phyloP scores from a whole-genome alignment of 2,797 vertebrate genomes.

The Chelidonichthys spinosus region DNA sequence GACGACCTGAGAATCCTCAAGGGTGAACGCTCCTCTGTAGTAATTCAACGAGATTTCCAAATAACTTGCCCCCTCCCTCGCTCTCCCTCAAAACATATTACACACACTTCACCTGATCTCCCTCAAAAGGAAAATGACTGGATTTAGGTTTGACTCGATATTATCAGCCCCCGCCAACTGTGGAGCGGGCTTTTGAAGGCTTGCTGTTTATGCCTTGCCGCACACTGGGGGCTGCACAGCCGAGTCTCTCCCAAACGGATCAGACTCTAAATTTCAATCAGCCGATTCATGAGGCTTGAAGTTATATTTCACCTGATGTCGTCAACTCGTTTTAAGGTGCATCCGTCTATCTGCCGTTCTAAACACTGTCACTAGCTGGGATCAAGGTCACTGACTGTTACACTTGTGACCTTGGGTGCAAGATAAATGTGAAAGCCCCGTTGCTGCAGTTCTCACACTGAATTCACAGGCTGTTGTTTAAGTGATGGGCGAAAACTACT shows the following conservation, averaged over 20 bases:
- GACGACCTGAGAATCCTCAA: conserved; percentile 82
- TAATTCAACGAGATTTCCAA: conserved; percentile 70
- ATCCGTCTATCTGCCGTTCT: conserved; percentile 19
- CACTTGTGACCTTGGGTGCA: conserved; percentile 64
- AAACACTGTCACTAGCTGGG: conserved; percentile 31
- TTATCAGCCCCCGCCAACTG: conserved; percentile 14
- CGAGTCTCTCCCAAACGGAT: conserved; percentile 26
- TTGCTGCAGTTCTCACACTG: conserved; percentile 30
- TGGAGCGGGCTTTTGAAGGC: conserved; percentile 38
- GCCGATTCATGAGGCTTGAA: conserved; percentile 45
- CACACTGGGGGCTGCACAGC: conserved; percentile 30
- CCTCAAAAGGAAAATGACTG: conserved; percentile 46
- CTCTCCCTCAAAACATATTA: conserved; percentile 31
- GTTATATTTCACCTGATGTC: conserved; percentile 40
- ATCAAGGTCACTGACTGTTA: conserved; percentile 62
- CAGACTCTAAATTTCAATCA: conserved; percentile 31
- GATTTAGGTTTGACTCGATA: conserved; percentile 32
- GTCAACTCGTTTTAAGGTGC: conserved; percentile 11
- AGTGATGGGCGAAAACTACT: conserved; percentile 23
- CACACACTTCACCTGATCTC: conserved; percentile 57
- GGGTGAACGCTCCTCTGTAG: conserved; percentile 72
- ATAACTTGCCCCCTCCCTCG: conserved; percentile 24
- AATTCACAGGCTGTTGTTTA: conserved; percentile 34
- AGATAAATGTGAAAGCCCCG: conserved; percentile 36
- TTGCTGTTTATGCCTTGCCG: conserved; percentile 38